A percentile compares a stretch with the other conserved stretches of the same genome.
Evolutionary conservation across 2,797 vertebrate genomes (phyloP).

Genomic region (Yasuhikotakia modesta): DNA sequence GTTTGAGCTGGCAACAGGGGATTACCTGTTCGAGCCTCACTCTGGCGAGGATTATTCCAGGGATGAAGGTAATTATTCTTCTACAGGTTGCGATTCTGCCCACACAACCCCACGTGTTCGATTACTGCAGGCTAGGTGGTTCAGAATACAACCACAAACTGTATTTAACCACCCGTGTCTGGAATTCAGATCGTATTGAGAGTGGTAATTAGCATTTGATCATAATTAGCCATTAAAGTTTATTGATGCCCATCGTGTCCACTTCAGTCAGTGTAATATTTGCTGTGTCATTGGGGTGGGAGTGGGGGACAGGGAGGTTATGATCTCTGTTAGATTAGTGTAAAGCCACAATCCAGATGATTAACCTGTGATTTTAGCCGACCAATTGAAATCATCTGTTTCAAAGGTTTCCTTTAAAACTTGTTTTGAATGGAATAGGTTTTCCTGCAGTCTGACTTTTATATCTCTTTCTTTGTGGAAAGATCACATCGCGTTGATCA

Average conservation of each 20-base stretch:
- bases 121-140: background rate
- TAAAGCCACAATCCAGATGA: background rate
- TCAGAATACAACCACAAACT: background rate
- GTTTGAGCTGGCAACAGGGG: conserved; percentile 95
- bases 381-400: background rate
- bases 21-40: conserved; percentile 97
- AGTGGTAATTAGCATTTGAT: conserved; percentile 50
- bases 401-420: background rate
- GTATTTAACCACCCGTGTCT: background rate
- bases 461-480: background rate
- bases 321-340: no score
- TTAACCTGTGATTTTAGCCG: background rate
- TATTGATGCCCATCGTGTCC: conserved; percentile 15
- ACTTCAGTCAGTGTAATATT: conserved; percentile 8
- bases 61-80: conserved; percentile 85
- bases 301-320: background rate
- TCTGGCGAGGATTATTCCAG: conserved; percentile 96
- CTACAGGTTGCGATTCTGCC: background rate
- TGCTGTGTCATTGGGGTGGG: conserved; percentile 4
- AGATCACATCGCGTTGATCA: conserved; percentile 99
- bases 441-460: background rate
- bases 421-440: background rate
- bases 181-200: conserved; percentile 31
- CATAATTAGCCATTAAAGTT: conserved; percentile 38
- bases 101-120: background rate